phyloP scores from a whole-genome alignment of 2,888 invertebrate species.

The Notodonta dromedarius region DNA sequence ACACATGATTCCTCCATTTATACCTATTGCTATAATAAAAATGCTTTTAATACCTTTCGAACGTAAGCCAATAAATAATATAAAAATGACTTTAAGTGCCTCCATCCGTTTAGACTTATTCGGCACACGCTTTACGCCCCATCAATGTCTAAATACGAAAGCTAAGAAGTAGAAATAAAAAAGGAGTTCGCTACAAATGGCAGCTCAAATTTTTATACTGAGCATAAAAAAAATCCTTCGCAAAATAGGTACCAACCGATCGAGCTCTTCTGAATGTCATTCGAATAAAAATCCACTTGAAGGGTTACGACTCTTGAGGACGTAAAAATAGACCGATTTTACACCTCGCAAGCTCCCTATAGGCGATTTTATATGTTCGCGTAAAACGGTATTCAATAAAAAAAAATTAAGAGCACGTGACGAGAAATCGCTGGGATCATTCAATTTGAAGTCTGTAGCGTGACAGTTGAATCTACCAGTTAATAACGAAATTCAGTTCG shows the following conservation, averaged over 20 bases:
- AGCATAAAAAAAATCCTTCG: conserved; percentile 47
- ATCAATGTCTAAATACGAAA: conserved; percentile 50
- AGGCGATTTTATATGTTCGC: conserved; percentile 69
- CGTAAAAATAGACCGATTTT: conserved; percentile 78
- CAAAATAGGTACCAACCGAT: conserved; percentile 29
- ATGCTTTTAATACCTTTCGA: conserved; percentile 36
- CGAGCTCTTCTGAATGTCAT: conserved; percentile 66
- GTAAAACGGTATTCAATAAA: conserved; percentile 74
- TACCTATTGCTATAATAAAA: conserved; percentile 32
- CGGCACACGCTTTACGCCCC: conserved; percentile 40
- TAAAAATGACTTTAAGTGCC: conserved; percentile 47
- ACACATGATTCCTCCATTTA: conserved; percentile 22
- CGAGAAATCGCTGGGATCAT: conserved; percentile 56
- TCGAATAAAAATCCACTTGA: conserved; percentile 73
- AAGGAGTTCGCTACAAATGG: conserved; percentile 50
- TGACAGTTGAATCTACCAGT: no score
- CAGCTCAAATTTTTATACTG: conserved; percentile 46
- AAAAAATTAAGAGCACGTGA: conserved; percentile 66
- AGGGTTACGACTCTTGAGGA: conserved; percentile 65
- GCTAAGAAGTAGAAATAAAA: conserved; percentile 50
- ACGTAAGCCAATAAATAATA: conserved; percentile 46
- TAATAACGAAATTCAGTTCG: no score
- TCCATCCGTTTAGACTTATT: conserved; percentile 39
- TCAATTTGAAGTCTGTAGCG: conserved; percentile 12
- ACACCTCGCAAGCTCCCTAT: conserved; percentile 69